phyloP scores from a whole-genome alignment of 35 echinoderm and acorn worm genomes.

The Apostichopus californicus region DNA sequence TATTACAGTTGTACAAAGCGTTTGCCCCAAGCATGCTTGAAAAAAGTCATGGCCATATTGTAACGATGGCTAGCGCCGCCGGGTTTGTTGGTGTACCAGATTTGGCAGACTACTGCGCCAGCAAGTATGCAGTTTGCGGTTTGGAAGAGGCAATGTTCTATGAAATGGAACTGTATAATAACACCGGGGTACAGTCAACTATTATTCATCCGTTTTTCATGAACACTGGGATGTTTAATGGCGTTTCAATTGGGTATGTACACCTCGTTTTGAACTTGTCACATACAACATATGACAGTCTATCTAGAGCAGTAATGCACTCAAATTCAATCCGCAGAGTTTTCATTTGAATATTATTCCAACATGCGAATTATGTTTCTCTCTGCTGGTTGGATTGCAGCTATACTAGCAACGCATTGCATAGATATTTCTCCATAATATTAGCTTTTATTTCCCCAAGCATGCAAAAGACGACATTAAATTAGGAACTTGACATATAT shows the following conservation, averaged over 20 bases:
- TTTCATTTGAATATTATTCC: too few relatives aligned
- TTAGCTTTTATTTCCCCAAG: too few relatives aligned
- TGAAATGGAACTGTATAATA: constrained; percentile 57
- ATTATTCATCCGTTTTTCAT: constrained; percentile 86
- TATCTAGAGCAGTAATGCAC: too few relatives aligned
- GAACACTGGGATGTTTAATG: constrained; percentile 86
- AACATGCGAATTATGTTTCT: too few relatives aligned
- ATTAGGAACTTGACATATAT: too few relatives aligned
- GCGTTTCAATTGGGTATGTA: constrained; percentile 70
- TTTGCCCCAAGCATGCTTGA: constrained; percentile 80
- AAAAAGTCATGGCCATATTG: constrained; percentile 83
- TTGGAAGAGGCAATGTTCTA: constrained; percentile 71
- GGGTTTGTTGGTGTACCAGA: constrained; percentile 63
- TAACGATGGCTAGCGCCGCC: constrained; percentile 70
- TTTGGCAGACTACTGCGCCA: constrained; percentile 75
- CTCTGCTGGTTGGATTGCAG: too few relatives aligned
- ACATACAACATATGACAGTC: too few relatives aligned
- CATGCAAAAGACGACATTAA: too few relatives aligned
- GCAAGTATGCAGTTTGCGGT: constrained; percentile 84
- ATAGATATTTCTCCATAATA: too few relatives aligned
- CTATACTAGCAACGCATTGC: too few relatives aligned
- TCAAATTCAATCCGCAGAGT: too few relatives aligned
- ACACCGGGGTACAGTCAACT: constrained; percentile 74
- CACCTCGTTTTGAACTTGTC: too few relatives aligned
- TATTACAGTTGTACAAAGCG: constrained; percentile 66